Conservation (phyloP, 2,797 vertebrate genomes). For the Lindbergichthys nudifrons region DNA sequence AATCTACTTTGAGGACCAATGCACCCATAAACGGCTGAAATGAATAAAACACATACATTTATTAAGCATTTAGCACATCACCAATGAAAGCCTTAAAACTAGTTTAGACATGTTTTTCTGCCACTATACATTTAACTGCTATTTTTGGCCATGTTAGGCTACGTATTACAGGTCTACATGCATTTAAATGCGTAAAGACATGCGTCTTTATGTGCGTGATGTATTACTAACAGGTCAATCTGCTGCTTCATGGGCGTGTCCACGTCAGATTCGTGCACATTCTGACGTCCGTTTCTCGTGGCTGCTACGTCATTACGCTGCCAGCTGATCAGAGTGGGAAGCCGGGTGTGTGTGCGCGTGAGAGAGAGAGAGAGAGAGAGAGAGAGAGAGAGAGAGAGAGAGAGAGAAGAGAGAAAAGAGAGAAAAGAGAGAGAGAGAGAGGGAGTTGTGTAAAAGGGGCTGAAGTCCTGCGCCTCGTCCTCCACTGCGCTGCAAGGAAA, state of each 20-base stretch:
- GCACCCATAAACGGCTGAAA: not conserved
- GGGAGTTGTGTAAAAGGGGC: constrained; percentile 76
- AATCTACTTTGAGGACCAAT: not conserved
- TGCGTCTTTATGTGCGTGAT: not conserved
- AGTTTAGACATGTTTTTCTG: too few species aligned
- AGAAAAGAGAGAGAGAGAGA: constrained; percentile 31
- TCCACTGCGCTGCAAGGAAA: constrained; percentile 39
- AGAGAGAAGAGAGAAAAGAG: constrained; percentile 26
- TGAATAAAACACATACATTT: too few species aligned
- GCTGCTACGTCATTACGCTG: constrained; percentile 88
- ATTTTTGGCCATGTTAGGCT: too few species aligned
- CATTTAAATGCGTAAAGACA: too few species aligned
- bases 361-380: constrained; percentile 33
- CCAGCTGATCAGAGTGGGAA: constrained; percentile 94
- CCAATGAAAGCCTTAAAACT: too few species aligned
- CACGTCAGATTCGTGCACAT: constrained; percentile 71
- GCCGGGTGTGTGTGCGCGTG: constrained; percentile 80
- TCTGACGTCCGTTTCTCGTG: constrained; percentile 79
- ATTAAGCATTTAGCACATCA: too few species aligned
- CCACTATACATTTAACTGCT: too few species aligned
- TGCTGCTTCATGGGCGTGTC: constrained; percentile 44
- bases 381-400: constrained; percentile 21
- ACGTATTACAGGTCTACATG: too few species aligned
- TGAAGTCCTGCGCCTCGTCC: constrained; percentile 72
- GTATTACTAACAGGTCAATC: constrained; percentile 15